Percentiles rank a stretch among this genome's conserved stretches.
Conservation (phyloP, 1,140 invertebrate species). For the Eupeodes corollae region DNA sequence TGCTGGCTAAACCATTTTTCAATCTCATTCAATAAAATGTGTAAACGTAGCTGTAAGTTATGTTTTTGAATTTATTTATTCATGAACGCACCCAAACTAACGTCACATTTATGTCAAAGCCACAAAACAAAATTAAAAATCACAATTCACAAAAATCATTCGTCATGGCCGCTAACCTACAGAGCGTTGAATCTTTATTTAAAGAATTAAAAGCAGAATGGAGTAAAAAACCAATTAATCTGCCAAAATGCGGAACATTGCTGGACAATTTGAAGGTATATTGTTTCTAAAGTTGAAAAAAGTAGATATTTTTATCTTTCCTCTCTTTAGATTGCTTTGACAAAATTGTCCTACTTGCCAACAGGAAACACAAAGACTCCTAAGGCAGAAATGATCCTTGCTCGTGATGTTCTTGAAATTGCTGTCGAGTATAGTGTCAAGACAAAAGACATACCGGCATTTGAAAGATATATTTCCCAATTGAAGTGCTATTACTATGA, state of each 20-base stretch:
- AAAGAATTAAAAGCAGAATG: conserved; percentile 65
- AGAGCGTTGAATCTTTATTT: conserved; percentile 48
- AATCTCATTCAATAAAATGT: too few species aligned
- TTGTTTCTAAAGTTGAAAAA: conserved; percentile 2
- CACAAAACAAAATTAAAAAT: too few species aligned
- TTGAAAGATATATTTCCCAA: conserved; percentile 93
- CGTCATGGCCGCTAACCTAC: too few species aligned
- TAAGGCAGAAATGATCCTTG: conserved; percentile 78
- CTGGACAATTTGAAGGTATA: conserved; percentile 62
- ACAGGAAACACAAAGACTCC: conserved; percentile 63
- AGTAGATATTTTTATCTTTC: conserved; percentile 2
- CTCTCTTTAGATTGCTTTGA: conserved; percentile 63
- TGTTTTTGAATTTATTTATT: too few species aligned
- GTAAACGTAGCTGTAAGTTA: too few species aligned
- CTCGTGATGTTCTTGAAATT: conserved; percentile 87
- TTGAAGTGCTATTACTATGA: conserved; percentile 96
- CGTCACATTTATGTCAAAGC: too few species aligned
- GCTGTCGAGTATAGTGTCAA: conserved; percentile 92
- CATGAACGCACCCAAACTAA: too few species aligned
- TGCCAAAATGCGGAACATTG: conserved; percentile 59
- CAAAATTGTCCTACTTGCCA: conserved; percentile 75
- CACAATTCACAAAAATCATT: too few species aligned
- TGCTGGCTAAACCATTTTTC: too few species aligned
- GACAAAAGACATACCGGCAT: conserved; percentile 82
- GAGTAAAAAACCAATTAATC: conserved; percentile 52